Evolutionary conservation across 2,797 vertebrate species (phyloP), one percentile per base, ranked within the genome.

Genomic region (Myripristis jacobus): DNA sequence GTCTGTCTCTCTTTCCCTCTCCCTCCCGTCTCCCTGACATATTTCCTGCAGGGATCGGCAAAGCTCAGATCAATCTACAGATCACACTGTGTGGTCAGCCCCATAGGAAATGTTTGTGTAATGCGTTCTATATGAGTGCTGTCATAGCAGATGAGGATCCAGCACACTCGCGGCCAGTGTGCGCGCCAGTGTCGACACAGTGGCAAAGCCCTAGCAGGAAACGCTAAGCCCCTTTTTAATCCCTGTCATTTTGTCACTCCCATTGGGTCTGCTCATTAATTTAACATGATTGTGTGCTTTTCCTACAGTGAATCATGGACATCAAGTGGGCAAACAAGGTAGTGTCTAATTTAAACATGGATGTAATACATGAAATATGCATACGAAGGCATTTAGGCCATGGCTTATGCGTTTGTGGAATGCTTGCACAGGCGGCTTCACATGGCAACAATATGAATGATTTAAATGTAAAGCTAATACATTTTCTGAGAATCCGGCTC

Each of bases 101-200:
- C 87, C 89, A 79, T 62, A 86, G 90, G 90, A 89, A 74, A 80
- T 83, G 82, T 88, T 88, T 85, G 83, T 80, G 81, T 90, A 91
- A 90, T 85, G 82, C 85, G 34, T 83, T 85, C 88, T 91, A 81
- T 89, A 89, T 74, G 80, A 88, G 83, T 3, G 56, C 87, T 88
- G 88, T 90, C 87, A 83, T 70, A 75, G 71, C 77, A 53, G 83
- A 91, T 87, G 85, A 91, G 82, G 80, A 87, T 88, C 84, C 74
- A 9, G 70, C 38, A 36, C 75, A 82, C 74, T 71, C 59, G 73
- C 63, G 46, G 74, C 75, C 73, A 3, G 77, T 36, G 57, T 55
- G 73, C 74, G 69, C 79, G 25, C 83, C n/a, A 59, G 71, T 75
- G 83, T 77, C 52, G 82, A 87, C 83, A 66, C 41, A n/a, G 41